Percentiles rank a stretch among this genome's conserved stretches.
These are phyloP conservation scores for Caenorhabditis wallacei DNA, from an alignment of 2,888 invertebrate species.

Conservation along the genomic window DNA sequence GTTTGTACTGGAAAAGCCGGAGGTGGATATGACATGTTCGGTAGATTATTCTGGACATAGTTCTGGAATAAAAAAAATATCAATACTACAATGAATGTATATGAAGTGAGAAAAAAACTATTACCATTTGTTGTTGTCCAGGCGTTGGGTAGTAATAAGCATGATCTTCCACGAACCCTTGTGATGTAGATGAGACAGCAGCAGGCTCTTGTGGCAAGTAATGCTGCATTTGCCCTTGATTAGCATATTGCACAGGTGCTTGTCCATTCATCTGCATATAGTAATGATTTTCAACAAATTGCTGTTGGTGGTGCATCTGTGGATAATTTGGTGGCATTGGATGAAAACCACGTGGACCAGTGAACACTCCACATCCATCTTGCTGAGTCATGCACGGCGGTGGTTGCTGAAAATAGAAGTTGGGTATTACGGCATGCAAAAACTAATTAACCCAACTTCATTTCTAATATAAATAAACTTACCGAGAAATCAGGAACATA, in stretches of 20 bases:
- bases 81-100: not conserved
- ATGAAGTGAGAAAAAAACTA: not conserved
- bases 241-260: conserved; percentile 16
- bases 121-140: conserved; percentile 35
- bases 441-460: not conserved
- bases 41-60: conserved; percentile 27
- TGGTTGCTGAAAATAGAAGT: conserved; percentile 42
- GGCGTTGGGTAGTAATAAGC: conserved; percentile 17
- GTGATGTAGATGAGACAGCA: conserved; percentile 14
- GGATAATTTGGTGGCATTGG: conserved; percentile 14
- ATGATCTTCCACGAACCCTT: conserved; percentile 5
- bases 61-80: conserved; percentile 8
- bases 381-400: conserved; percentile 22
- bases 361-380: conserved; percentile 5
- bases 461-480: not conserved
- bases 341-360: conserved; percentile 47
- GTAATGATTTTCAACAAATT: conserved; percentile 15
- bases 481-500: conserved; percentile 52
- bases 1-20: conserved; percentile 30
- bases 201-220: conserved; percentile 28
- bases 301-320: conserved; percentile 14
- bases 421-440: not conserved
- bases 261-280: conserved; percentile 24
- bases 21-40: conserved; percentile 48
- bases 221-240: conserved; percentile 9